phyloP scores from a whole-genome alignment of 2,888 invertebrate species.

The Gymnosoma rotundatum region DNA sequence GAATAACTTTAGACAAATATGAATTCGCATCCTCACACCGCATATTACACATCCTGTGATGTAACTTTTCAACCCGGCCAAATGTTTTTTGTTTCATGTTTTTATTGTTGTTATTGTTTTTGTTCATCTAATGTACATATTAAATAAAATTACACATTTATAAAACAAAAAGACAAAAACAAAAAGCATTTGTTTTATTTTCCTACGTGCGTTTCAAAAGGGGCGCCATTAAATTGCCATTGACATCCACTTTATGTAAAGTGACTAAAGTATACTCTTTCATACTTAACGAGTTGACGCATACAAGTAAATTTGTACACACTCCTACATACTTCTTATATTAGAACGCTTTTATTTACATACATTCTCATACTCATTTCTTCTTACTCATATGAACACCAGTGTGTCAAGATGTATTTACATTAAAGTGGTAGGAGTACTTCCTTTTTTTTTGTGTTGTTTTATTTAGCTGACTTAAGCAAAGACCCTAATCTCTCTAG shows the following conservation, averaged over 20 bases:
- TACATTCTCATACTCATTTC: too few relatives aligned
- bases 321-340: conserved; percentile 12
- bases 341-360: background rate
- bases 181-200: conserved; percentile 61
- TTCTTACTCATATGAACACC: background rate
- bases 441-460: conserved; percentile 3
- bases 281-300: conserved; percentile 68
- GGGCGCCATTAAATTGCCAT: conserved; percentile 73
- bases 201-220: conserved; percentile 65
- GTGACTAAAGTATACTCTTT: conserved; percentile 68
- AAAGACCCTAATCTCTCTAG: conserved; percentile 60
- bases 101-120: conserved; percentile 23
- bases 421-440: conserved; percentile 38
- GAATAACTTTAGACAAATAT: conserved; percentile 42
- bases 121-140: conserved; percentile 59
- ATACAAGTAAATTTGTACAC: conserved; percentile 55
- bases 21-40: conserved; percentile 16
- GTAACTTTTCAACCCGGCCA: conserved; percentile 4
- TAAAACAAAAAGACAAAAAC: conserved; percentile 19
- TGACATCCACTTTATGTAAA: conserved; percentile 72
- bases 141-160: conserved; percentile 65
- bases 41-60: conserved; percentile 7
- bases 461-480: conserved; percentile 60
- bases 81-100: conserved; percentile 27
- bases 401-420: conserved; percentile 57